Conservation (phyloP, 2,113 vertebrate species). For the Neogobius melanostomus region DNA sequence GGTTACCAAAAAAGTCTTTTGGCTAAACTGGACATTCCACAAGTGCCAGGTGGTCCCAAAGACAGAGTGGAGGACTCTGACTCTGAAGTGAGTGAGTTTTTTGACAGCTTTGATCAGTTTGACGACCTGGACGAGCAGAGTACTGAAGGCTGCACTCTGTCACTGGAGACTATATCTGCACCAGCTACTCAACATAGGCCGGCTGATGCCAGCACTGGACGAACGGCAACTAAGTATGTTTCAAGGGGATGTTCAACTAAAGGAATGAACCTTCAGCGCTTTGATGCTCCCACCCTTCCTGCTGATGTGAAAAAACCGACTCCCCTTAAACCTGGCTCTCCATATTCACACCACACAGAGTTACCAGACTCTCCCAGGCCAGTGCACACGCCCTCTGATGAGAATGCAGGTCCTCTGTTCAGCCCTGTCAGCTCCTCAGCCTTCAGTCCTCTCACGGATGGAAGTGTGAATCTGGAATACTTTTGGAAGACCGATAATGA, state of each 20-base stretch:
- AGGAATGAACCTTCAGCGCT: slow-evolving; percentile 92
- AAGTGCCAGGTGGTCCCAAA: slow-evolving; percentile 88
- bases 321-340: slow-evolving; percentile 89
- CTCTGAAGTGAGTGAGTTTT: slow-evolving; percentile 98
- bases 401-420: slow-evolving; percentile 83
- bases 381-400: slow-evolving; percentile 82
- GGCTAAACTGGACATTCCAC: slow-evolving; percentile 93
- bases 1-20: slow-evolving; percentile 95
- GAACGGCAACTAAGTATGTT: slow-evolving; percentile 64
- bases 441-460: slow-evolving; percentile 88
- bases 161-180: slow-evolving; percentile 70
- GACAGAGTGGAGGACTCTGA: slow-evolving; percentile 96
- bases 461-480: slow-evolving; percentile 80
- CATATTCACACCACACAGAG: slow-evolving; percentile 79
- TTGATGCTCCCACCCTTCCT: slow-evolving; percentile 87
- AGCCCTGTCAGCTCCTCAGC: slow-evolving; percentile 92
- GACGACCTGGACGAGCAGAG: slow-evolving; percentile 85
- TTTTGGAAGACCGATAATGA: slow-evolving; percentile 78
- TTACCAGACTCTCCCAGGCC: slow-evolving; percentile 86
- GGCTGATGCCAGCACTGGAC: slow-evolving; percentile 46
- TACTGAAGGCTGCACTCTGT: slow-evolving; percentile 66
- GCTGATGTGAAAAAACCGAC: slow-evolving; percentile 94
- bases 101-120: slow-evolving; percentile 98
- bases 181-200: slow-evolving; percentile 69
- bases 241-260: slow-evolving; percentile 72